Evolutionary conservation across 1,140 invertebrate genomes (phyloP), one percentile per base, ranked within the genome.

Genomic region (Akabosia matsudoensis): DNA sequence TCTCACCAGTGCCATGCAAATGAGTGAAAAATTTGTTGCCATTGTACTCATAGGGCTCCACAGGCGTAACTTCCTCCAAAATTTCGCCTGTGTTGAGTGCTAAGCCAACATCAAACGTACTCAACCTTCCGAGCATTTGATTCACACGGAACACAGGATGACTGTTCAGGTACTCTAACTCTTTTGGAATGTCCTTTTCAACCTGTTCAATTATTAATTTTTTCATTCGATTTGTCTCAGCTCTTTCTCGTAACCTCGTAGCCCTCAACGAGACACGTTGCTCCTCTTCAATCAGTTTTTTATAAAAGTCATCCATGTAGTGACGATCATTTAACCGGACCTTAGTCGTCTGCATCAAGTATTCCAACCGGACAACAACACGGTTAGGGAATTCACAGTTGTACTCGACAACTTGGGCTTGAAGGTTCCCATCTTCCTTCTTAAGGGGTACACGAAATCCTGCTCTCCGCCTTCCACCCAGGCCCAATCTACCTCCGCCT

Each of bases 181-280:
- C 70, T n/a, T 28, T 22, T 51, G 74, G 74, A 26, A 74, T 67
- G 0, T 51, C 33, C 74, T 14, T 14, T 7, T 70, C 64, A 7
- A 37, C 1, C 18, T 74, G 74, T 4, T 74, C 51, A 61, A 61
- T 61, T 52, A 61, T 54, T 2, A 78, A 64, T 1, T 61, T n/a
- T 24, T 73, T 78, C 26, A 78, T 74, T 45, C 77, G 31, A 31
- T 75, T 33, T 24, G 18, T 34, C 51, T 78, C 77, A 0, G 30
- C 37, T 16, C 16, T n/a, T 70, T 75, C 70, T 16, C 77, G 16
- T 0, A n/a, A 7, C n/a, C 33, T 28, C 4, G 26, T 51, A 22
- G 24, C n/a, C 22, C 33, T 61, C 22, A 26, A 4, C 24, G 56
- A 16, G 7, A 0, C n/a, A 18, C 0, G 18, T 4, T 7, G 33